These are phyloP conservation scores for Cnemophilus loriae DNA, from an alignment of 2,113 vertebrate genomes.

Conservation along the genomic window DNA sequence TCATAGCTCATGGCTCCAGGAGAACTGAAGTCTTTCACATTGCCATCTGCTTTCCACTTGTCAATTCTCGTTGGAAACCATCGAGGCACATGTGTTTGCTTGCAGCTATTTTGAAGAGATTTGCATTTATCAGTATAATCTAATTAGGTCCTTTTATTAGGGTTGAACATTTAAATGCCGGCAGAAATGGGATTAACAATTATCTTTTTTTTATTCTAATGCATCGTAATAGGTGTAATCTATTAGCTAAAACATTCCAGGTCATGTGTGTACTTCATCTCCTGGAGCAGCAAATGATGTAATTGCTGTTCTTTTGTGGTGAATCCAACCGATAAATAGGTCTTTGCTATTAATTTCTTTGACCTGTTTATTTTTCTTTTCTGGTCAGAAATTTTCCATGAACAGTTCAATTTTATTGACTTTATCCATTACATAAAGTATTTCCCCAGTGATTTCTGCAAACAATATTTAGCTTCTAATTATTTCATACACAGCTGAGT, in stretches of 20 bases:
- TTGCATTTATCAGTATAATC: conserved; percentile 20
- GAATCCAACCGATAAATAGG: neutral
- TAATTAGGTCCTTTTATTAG: conserved; percentile 2
- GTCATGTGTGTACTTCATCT: neutral
- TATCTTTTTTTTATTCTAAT: neutral
- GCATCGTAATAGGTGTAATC: neutral
- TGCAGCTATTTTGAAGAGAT: conserved; percentile 14
- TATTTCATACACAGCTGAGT: neutral
- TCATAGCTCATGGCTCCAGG: neutral
- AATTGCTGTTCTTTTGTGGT: neutral
- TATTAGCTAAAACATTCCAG: neutral
- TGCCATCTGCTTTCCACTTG: conserved; percentile 21
- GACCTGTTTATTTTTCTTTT: neutral
- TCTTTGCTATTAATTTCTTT: neutral
- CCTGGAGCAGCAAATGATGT: neutral
- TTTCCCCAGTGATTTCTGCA: neutral
- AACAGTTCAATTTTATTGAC: neutral
- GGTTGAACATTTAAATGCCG: neutral
- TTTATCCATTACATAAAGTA: neutral
- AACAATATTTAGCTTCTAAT: neutral
- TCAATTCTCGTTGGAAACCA: neutral
- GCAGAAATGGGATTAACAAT: neutral
- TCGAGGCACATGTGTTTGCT: neutral
- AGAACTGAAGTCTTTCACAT: neutral
- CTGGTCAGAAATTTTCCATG: neutral